Conservation (phyloP, 2,888 invertebrate species). For the Gasteruption jaculator region DNA sequence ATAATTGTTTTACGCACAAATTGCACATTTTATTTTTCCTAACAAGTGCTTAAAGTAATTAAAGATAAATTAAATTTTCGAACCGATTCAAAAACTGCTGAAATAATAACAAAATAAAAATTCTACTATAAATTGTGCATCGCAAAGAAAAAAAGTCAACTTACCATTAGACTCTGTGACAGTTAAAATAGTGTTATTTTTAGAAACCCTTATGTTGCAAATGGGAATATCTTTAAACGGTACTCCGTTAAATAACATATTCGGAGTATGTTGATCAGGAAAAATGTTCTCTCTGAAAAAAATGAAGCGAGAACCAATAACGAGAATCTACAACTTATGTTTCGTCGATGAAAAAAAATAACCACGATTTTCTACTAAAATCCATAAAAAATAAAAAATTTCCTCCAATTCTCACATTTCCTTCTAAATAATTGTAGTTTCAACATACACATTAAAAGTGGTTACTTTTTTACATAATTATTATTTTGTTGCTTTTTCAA, state of each 20-base stretch:
- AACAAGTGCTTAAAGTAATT: too few relatives aligned
- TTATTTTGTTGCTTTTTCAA: conserved; percentile 50
- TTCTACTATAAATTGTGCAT: too few relatives aligned
- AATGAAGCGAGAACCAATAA: too few relatives aligned
- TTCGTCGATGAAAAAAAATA: neutral
- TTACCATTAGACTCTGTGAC: conserved; percentile 68
- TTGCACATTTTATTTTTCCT: too few relatives aligned
- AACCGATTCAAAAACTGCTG: too few relatives aligned
- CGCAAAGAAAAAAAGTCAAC: too few relatives aligned
- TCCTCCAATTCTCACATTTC: too few relatives aligned
- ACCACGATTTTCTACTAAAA: neutral
- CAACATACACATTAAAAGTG: neutral
- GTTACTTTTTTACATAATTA: conserved; percentile 31
- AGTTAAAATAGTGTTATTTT: conserved; percentile 84
- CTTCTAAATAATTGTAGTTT: too few relatives aligned
- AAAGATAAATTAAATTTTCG: too few relatives aligned
- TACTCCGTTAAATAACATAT: conserved; percentile 69
- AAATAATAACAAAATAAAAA: neutral
- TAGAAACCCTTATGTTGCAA: conserved; percentile 74
- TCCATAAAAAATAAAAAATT: neutral
- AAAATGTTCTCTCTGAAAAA: conserved; percentile 63
- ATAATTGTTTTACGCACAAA: neutral
- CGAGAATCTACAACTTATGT: too few relatives aligned
- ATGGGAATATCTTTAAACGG: conserved; percentile 78
- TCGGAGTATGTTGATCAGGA: conserved; percentile 70